A percentile compares a stretch with the other conserved stretches of the same genome.
phyloP scores from a whole-genome alignment of 2,888 invertebrate species.

The Schizotus pectinicornis region DNA sequence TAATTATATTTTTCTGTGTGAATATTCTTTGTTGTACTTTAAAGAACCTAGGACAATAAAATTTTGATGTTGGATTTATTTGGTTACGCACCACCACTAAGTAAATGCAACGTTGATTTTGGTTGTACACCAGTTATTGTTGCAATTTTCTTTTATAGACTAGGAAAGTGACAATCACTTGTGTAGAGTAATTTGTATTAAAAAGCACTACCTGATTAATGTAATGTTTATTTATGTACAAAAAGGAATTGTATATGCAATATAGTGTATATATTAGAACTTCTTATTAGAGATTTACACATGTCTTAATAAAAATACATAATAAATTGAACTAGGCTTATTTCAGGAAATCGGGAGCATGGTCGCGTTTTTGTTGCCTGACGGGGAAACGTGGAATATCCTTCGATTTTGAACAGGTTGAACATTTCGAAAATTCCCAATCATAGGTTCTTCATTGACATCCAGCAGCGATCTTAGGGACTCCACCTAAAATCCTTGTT shows the following conservation, averaged over 20 bases:
- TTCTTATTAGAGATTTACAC: conserved; percentile 33
- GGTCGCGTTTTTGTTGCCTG: conserved; percentile 61
- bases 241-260: conserved; percentile 44
- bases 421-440: conserved; percentile 62
- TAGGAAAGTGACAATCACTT: conserved; percentile 46
- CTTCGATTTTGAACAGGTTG: conserved; percentile 58
- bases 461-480: conserved; percentile 64
- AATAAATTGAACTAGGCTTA: not conserved
- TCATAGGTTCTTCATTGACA: conserved; percentile 56
- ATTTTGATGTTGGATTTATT: conserved; percentile 32
- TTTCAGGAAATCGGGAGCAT: conserved; percentile 50
- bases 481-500: conserved; percentile 62
- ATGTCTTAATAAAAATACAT: conserved; percentile 27
- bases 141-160: conserved; percentile 25
- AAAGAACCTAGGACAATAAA: conserved; percentile 34
- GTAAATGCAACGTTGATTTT: conserved; percentile 23
- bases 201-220: conserved; percentile 41
- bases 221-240: conserved; percentile 44
- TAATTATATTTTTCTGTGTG: conserved; percentile 31
- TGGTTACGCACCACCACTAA: conserved; percentile 23
- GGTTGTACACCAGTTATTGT: conserved; percentile 19
- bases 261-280: conserved; percentile 41
- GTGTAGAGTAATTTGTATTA: conserved; percentile 42
- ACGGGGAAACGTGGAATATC: conserved; percentile 64
- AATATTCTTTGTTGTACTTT: conserved; percentile 30